Percentiles rank a stretch among this genome's conserved stretches.
Conservation (phyloP, 2,797 vertebrate species). For the Acridotheres tristis region DNA sequence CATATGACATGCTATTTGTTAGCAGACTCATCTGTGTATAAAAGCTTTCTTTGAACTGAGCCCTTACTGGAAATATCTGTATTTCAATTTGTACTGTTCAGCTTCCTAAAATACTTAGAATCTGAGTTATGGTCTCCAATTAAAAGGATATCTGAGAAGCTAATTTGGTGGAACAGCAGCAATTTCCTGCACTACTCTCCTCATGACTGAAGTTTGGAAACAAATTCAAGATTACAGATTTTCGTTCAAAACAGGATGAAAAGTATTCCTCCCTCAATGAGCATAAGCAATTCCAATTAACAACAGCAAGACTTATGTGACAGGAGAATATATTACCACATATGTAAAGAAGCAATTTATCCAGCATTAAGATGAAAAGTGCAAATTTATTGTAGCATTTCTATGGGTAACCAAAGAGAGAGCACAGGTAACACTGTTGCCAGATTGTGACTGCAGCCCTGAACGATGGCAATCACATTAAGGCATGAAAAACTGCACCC, state of each 20-base stretch:
- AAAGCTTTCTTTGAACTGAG: conserved; percentile 67
- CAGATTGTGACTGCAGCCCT: not conserved
- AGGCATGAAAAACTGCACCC: not conserved
- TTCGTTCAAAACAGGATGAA: conserved; percentile 66
- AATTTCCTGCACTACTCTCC: conserved; percentile 72
- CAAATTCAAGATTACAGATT: conserved; percentile 75
- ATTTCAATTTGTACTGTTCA: conserved; percentile 78
- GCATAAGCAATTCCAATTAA: conserved; percentile 75
- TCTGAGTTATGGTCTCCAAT: conserved; percentile 77
- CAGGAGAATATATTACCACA: conserved; percentile 54
- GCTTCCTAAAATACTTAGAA: conserved; percentile 74
- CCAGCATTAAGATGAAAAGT: conserved; percentile 2
- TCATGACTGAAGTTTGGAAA: conserved; percentile 76
- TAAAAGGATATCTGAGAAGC: conserved; percentile 80
- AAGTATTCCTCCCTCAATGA: conserved; percentile 65
- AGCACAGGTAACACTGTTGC: not conserved
- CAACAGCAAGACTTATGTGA: conserved; percentile 67
- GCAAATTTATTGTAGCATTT: not conserved
- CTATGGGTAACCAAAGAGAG: not conserved
- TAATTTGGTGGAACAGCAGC: conserved; percentile 78
- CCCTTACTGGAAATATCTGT: conserved; percentile 72
- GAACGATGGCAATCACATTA: not conserved
- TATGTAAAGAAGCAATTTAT: conserved; percentile 60
- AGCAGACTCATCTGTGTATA: conserved; percentile 72
- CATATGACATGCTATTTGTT: conserved; percentile 72